Percentiles rank a stretch among this genome's conserved stretches.
These are phyloP conservation scores for Dallia pectoralis DNA, from an alignment of 2,797 vertebrate species.

Conservation along the genomic window DNA sequence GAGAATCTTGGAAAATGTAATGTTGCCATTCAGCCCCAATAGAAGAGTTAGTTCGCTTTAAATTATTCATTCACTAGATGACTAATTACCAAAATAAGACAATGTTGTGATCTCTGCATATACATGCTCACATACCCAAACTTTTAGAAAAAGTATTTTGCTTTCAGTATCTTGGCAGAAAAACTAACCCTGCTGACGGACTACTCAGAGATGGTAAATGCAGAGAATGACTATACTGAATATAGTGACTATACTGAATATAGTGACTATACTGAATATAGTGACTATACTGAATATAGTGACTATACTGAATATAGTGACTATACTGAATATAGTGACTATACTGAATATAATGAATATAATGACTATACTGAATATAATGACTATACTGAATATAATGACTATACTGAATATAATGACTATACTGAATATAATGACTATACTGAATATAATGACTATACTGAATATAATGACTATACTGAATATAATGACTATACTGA, in stretches of 20 bases:
- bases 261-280: constrained; percentile 13
- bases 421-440: constrained; percentile 15
- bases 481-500: constrained; percentile 16
- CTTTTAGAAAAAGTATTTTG: background rate
- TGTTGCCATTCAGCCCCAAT: background rate
- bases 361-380: constrained; percentile 22
- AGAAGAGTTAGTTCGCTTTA: no score
- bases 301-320: constrained; percentile 12
- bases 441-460: constrained; percentile 21
- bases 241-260: no score
- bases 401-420: constrained; percentile 18
- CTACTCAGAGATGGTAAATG: background rate
- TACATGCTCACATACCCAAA: background rate
- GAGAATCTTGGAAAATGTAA: background rate
- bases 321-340: constrained; percentile 17
- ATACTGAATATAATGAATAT: constrained; percentile 17
- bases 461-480: no score
- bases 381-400: constrained; percentile 9
- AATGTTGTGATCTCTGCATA: background rate
- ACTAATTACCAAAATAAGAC: background rate
- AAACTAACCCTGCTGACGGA: background rate
- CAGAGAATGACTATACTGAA: constrained; percentile 15
- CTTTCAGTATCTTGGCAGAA: background rate
- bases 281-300: constrained; percentile 21
- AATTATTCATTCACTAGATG: background rate